Conservation (phyloP, 2,888 invertebrate genomes). For the Brachyptera risi region DNA sequence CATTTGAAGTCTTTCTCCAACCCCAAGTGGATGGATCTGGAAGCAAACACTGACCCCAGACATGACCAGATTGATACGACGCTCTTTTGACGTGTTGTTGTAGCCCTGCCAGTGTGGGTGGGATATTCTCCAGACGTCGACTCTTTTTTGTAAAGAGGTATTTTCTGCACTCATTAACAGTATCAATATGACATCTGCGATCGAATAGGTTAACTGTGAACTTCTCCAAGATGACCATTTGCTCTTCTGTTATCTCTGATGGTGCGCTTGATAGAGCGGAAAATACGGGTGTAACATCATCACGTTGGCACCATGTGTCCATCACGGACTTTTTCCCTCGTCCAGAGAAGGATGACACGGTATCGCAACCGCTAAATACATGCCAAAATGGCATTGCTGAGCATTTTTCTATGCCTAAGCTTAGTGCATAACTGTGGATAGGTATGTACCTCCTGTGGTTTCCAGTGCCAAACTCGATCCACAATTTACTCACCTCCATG, state of each 20-base stretch:
- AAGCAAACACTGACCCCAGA: not conserved
- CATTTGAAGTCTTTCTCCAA: not conserved
- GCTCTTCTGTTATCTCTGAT: not conserved
- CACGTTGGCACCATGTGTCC: not conserved
- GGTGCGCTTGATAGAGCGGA: not conserved
- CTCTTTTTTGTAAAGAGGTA: not conserved
- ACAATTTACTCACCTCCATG: not conserved
- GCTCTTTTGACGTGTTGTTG: not conserved
- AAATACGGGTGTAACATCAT: not conserved
- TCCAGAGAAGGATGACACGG: not conserved
- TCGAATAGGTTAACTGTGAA: not conserved
- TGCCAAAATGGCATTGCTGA: not conserved
- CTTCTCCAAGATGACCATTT: not conserved
- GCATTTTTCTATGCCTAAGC: not conserved
- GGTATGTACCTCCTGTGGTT: not conserved
- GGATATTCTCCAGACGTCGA: not conserved
- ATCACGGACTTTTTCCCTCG: not conserved
- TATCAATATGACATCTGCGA: not conserved
- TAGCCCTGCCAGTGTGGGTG: not conserved
- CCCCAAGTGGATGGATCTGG: not conserved
- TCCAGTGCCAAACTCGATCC: not conserved
- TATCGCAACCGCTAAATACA: not conserved
- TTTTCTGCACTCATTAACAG: not conserved
- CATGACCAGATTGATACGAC: not conserved
- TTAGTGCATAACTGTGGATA: not conserved